Conservation (phyloP, 2,113 vertebrate species). For the Neofelis nebulosa region DNA sequence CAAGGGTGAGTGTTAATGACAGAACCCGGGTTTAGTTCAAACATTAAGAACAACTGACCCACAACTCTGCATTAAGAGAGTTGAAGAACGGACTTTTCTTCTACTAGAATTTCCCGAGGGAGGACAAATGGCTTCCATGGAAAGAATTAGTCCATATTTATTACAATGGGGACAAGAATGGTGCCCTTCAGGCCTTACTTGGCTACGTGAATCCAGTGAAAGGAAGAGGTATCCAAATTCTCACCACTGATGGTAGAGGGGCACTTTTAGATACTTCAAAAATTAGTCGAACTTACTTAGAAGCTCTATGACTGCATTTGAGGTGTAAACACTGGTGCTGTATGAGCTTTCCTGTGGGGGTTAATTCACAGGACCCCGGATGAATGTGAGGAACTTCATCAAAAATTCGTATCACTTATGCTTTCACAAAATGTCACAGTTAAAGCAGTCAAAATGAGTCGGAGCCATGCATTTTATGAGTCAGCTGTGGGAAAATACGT, state of each 20-base stretch:
- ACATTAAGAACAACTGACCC: constrained; percentile 90
- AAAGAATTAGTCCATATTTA: constrained; percentile 91
- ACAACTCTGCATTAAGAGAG: constrained; percentile 91
- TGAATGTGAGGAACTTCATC: constrained; percentile 93
- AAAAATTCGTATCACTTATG: constrained; percentile 91
- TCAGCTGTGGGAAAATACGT: constrained; percentile 92
- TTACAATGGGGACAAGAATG: constrained; percentile 90
- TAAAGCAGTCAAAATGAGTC: constrained; percentile 95
- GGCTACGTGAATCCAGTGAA: constrained; percentile 91
- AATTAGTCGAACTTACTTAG: constrained; percentile 91
- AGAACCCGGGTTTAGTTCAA: constrained; percentile 92
- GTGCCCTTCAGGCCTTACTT: constrained; percentile 89
- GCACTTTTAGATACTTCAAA: constrained; percentile 92
- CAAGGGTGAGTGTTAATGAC: constrained; percentile 94
- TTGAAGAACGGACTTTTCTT: constrained; percentile 94
- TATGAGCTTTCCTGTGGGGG: constrained; percentile 93
- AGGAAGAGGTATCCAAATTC: constrained; percentile 89
- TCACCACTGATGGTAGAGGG: constrained; percentile 92
- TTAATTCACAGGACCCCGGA: constrained; percentile 90
- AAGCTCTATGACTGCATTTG: constrained; percentile 96
- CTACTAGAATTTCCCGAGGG: constrained; percentile 95
- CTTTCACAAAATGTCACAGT: constrained; percentile 96
- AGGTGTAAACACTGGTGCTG: constrained; percentile 95
- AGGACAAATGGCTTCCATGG: constrained; percentile 92
- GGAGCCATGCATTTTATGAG: constrained; percentile 96